Percentiles rank a stretch among this genome's conserved stretches.
Conservation (phyloP, 2,888 invertebrate genomes). For the Mythimna impura region DNA sequence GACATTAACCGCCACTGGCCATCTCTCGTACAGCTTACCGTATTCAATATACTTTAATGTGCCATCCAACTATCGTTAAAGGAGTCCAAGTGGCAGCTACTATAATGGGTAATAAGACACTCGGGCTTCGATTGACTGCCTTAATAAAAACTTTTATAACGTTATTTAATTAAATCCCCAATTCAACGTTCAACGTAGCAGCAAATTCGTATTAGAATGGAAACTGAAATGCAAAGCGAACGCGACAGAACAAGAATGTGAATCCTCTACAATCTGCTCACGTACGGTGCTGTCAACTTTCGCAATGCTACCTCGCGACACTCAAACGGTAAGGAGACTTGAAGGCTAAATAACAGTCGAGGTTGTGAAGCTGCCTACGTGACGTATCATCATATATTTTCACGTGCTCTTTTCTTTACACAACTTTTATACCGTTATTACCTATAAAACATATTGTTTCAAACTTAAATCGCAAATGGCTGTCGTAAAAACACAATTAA, state of each 20-base stretch:
- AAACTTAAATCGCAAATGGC: constrained; percentile 19
- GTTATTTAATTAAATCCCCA: constrained; percentile 67
- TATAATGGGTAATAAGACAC: constrained; percentile 67
- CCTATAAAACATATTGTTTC: constrained; percentile 18
- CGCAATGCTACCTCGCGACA: constrained; percentile 87
- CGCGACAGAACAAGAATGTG: constrained; percentile 78
- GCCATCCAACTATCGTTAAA: constrained; percentile 68
- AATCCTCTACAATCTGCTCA: constrained; percentile 83
- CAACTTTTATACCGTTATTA: constrained; percentile 29
- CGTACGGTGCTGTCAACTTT: constrained; percentile 88
- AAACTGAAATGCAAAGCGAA: constrained; percentile 80
- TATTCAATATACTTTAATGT: constrained; percentile 73
- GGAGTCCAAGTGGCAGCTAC: constrained; percentile 57
- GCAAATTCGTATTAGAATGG: constrained; percentile 75
- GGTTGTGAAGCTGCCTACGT: constrained; percentile 77
- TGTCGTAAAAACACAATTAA: constrained; percentile 44
- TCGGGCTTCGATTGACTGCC: constrained; percentile 61
- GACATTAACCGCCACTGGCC: constrained; percentile 60
- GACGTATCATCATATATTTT: constrained; percentile 65
- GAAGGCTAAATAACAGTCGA: constrained; percentile 84
- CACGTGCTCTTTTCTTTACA: constrained; percentile 44
- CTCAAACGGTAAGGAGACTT: constrained; percentile 83
- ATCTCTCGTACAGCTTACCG: constrained; percentile 65
- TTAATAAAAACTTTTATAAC: constrained; percentile 68
- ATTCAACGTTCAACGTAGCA: constrained; percentile 58